A percentile compares a stretch with the other conserved stretches of the same genome.
Evolutionary conservation across 1,140 invertebrate genomes (phyloP).

Genomic region (Drosophila lacteicornis): DNA sequence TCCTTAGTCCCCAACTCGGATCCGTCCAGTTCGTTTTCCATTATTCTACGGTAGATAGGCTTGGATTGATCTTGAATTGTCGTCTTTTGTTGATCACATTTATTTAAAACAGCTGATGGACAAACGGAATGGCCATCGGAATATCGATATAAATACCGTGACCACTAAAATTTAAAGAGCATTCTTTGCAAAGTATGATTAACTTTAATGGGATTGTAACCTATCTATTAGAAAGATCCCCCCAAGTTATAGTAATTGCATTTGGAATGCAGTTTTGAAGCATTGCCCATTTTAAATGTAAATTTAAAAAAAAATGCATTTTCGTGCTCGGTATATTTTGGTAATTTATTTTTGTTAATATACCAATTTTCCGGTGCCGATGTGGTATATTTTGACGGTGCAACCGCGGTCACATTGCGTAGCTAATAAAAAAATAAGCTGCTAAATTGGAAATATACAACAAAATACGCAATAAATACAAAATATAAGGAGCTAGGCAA

Average conservation of each 20-base stretch:
- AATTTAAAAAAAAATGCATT: too few relatives aligned
- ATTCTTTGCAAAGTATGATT: background rate
- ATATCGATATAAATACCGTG: conserved; percentile 3
- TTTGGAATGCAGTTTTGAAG: too few relatives aligned
- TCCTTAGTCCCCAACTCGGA: conserved; percentile 92
- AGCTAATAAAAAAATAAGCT: conserved; percentile 40
- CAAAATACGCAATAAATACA: conserved; percentile 11
- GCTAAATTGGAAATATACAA: conserved; percentile 40
- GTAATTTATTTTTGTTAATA: background rate
- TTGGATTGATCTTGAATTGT: background rate
- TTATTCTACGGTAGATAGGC: background rate
- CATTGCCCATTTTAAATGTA: too few relatives aligned
- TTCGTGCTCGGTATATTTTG: background rate
- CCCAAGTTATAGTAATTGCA: background rate
- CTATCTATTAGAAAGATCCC: background rate
- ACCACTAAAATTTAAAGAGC: background rate
- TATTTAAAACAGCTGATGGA: conserved; percentile 17
- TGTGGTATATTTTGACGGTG: background rate
- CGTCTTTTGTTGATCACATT: background rate
- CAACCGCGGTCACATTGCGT: conserved; percentile 6
- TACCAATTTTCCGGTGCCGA: background rate
- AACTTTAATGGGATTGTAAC: background rate
- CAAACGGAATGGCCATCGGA: background rate
- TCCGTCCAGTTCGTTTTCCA: conserved; percentile 87
- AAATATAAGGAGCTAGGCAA: conserved; percentile 16